Percentiles rank a stretch among this genome's conserved stretches.
These are phyloP conservation scores for Ictalurus punctatus DNA, from an alignment of 2,113 vertebrate genomes.

Conservation along the genomic window DNA sequence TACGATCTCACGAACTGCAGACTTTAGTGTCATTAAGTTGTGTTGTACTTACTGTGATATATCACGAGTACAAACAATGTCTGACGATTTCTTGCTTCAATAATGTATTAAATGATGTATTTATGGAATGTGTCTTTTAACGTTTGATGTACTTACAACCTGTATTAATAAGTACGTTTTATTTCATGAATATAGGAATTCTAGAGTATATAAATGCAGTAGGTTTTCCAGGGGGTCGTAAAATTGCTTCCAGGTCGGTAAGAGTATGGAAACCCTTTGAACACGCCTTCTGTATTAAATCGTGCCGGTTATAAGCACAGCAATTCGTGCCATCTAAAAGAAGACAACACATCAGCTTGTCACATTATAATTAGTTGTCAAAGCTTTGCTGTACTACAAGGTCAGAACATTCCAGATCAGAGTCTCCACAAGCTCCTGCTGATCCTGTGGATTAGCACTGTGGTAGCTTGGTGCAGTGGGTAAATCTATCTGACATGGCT, in stretches of 20 bases:
- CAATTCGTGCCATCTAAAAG: conserved; percentile 18
- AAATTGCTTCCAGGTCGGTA: neutral
- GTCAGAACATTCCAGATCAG: conserved; percentile 33
- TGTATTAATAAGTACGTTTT: neutral
- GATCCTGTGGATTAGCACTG: conserved; percentile 38
- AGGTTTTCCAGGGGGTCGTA: neutral
- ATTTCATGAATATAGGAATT: neutral
- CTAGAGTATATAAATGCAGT: neutral
- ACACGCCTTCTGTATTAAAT: neutral
- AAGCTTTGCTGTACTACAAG: conserved; percentile 22
- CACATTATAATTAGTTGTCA: conserved; percentile 39
- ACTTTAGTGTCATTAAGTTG: neutral
- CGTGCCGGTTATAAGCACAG: neutral
- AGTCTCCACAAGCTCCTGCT: conserved; percentile 22
- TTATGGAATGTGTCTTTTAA: neutral
- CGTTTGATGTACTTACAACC: neutral
- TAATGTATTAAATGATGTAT: neutral
- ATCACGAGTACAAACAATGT: neutral
- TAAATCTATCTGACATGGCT: conserved; percentile 24
- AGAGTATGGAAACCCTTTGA: neutral
- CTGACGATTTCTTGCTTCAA: neutral
- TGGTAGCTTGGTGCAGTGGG: conserved; percentile 3
- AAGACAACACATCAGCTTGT: conserved; percentile 30
- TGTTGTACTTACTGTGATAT: neutral
- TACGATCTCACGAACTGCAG: neutral